A percentile compares a stretch with the other conserved stretches of the same genome.
Evolutionary conservation across 37 sponge, comb jelly and placozoan species (phyloP).

Genomic region (Corticium candelabrum): DNA sequence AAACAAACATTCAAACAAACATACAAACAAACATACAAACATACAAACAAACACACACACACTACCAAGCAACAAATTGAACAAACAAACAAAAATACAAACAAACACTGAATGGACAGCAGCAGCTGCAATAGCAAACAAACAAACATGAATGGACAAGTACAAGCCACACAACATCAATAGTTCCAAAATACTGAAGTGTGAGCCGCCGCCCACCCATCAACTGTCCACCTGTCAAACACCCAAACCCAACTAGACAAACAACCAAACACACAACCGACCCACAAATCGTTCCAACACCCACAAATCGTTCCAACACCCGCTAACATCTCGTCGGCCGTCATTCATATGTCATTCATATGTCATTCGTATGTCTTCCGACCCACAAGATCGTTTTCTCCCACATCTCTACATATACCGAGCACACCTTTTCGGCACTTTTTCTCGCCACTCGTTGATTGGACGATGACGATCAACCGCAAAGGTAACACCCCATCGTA

Average conservation of each 20-base stretch:
- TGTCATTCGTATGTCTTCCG: too few species aligned
- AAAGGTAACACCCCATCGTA: too few species aligned
- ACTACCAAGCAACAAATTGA: neutral
- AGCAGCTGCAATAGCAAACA: neutral
- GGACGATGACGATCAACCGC: too few species aligned
- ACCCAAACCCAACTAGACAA: constrained; percentile 15
- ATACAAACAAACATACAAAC: neutral
- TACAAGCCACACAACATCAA: too few species aligned
- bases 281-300: neutral
- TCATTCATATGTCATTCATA: too few species aligned
- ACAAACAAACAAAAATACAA: neutral
- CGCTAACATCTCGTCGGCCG: too few species aligned
- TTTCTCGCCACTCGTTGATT: too few species aligned
- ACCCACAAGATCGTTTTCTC: too few species aligned
- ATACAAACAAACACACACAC: constrained; percentile 3
- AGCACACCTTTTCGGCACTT: too few species aligned
- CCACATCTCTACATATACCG: too few species aligned
- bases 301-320: neutral
- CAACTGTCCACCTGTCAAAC: neutral
- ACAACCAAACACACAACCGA: constrained; percentile 10
- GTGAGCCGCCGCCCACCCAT: neutral
- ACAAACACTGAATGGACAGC: neutral
- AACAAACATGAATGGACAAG: neutral
- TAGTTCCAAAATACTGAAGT: neutral
- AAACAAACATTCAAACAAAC: neutral